These are phyloP conservation scores for Temnopleurus reevesii DNA, from an alignment of 53 echinoderm and acorn worm genomes.

Conservation along the genomic window DNA sequence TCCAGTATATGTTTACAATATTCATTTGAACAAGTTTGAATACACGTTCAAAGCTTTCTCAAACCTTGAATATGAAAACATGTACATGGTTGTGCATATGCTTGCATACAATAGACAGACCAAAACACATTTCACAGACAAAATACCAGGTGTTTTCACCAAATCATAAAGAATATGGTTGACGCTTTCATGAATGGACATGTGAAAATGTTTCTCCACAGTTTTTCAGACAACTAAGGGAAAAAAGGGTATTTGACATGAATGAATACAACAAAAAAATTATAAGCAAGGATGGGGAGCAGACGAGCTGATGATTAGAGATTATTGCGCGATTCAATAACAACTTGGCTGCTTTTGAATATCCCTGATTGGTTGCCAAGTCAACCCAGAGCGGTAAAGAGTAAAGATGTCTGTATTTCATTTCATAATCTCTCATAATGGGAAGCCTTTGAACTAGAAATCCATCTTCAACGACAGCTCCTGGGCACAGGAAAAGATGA, in stretches of 20 bases:
- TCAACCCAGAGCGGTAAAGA: neutral
- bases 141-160: neutral
- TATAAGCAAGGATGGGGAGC: no score
- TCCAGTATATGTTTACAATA: no score
- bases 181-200: neutral
- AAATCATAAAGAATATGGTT: neutral
- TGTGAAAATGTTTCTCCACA: neutral
- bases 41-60: no score
- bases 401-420: conserved; percentile 21
- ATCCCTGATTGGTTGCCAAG: no score
- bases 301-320: no score
- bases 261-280: neutral
- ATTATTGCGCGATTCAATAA: neutral
- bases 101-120: neutral
- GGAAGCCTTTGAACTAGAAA: conserved; percentile 22
- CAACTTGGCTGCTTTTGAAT: neutral
- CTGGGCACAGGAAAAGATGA: conserved; percentile 25
- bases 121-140: neutral
- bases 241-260: no score
- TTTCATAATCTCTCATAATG: conserved; percentile 6
- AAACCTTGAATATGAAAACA: no score
- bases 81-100: no score
- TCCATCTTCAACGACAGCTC: neutral
- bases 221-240: neutral
- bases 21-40: no score